A percentile compares a stretch with the other conserved stretches of the same genome.
Evolutionary conservation across 2,888 invertebrate genomes (phyloP).

Genomic region (Hetaerina titia): DNA sequence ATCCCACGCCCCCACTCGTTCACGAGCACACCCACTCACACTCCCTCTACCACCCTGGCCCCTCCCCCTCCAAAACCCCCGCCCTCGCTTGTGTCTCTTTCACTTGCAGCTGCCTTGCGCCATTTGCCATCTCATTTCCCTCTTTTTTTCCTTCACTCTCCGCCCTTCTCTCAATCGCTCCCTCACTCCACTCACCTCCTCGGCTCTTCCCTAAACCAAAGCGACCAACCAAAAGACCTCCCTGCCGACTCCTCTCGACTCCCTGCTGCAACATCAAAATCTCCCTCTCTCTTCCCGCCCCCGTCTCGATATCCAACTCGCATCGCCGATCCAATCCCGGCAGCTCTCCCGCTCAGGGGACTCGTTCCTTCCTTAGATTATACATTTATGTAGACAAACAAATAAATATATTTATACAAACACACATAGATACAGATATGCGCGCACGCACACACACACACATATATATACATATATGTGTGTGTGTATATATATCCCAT

Average conservation of each 20-base stretch:
- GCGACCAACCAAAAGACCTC: neutral
- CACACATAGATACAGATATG: no score
- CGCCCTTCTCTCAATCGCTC: neutral
- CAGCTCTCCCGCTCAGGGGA: neutral
- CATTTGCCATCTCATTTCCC: constrained; percentile 27
- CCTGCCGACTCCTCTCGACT: neutral
- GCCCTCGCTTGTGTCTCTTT: neutral
- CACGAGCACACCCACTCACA: neutral
- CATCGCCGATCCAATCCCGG: neutral
- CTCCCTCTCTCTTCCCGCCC: neutral
- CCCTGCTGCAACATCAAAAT: neutral
- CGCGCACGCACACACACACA: no score
- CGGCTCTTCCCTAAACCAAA: neutral
- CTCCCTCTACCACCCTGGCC: neutral
- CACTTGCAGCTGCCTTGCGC: constrained; percentile 26
- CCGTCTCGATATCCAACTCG: neutral
- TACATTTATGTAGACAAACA: no score
- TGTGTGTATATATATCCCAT: no score
- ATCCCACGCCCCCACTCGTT: neutral
- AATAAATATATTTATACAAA: no score
- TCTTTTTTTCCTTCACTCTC: neutral
- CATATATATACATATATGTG: no score
- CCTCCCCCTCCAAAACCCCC: neutral
- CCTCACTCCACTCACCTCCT: neutral
- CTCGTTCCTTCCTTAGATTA: neutral